Evolutionary conservation across 2,113 vertebrate species (phyloP).

Genomic region (Chrysochloris asiatica): DNA sequence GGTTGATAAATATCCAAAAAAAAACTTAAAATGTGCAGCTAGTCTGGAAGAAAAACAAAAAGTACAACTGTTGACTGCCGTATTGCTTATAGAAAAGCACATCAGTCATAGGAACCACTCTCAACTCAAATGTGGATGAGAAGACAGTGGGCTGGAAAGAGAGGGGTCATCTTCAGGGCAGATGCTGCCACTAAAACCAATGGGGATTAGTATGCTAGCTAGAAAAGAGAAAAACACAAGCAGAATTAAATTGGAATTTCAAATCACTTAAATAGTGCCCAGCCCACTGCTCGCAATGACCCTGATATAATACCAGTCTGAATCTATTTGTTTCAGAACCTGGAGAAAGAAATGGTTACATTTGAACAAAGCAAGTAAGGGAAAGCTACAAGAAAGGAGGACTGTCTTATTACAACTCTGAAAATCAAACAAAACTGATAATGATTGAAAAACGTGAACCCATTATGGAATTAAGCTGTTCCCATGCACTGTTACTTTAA

Average conservation of each 20-base stretch:
- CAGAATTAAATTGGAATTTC: not conserved
- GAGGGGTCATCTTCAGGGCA: not conserved
- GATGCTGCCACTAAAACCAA: not conserved
- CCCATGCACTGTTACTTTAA: not conserved
- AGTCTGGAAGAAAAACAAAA: not conserved
- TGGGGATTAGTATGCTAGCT: not conserved
- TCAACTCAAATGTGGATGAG: not conserved
- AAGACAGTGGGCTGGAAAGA: not conserved
- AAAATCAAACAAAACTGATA: constrained; percentile 42
- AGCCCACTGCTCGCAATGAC: constrained; percentile 11
- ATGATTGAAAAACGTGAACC: not conserved
- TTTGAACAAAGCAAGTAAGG: constrained; percentile 8
- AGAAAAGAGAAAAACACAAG: not conserved
- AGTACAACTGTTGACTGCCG: not conserved
- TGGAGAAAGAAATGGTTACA: not conserved
- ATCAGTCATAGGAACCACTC: not conserved
- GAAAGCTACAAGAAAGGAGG: not conserved
- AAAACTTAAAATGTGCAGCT: not conserved
- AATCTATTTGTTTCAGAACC: constrained; percentile 39
- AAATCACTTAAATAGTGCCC: constrained; percentile 37
- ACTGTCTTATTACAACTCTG: not conserved
- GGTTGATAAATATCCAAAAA: constrained; percentile 8
- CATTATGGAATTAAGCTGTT: not conserved
- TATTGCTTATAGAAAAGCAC: not conserved
- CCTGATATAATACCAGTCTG: constrained; percentile 31